Evolutionary conservation across 2,888 invertebrate species (phyloP).

Genomic region (Cantharis flavilabris): DNA sequence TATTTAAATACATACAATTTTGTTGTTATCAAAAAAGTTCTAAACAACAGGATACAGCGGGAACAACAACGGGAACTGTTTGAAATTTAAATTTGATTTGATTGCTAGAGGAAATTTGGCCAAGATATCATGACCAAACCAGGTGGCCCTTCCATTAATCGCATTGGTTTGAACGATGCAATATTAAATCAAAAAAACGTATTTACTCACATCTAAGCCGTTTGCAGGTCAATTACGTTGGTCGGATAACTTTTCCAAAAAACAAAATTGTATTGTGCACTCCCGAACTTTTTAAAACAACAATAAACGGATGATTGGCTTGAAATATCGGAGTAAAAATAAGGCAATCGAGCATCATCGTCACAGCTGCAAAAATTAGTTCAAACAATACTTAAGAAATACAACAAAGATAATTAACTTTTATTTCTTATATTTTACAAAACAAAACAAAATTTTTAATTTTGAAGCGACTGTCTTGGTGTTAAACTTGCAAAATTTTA

Average conservation of each 20-base stretch:
- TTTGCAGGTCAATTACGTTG: neutral
- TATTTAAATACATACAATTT: neutral
- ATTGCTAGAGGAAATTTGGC: no score
- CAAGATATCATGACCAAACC: no score
- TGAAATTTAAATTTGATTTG: no score
- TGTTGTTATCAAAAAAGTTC: no score
- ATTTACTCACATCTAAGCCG: neutral
- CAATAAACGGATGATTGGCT: slow-evolving; percentile 6
- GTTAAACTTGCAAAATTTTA: neutral
- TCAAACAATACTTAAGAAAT: neutral
- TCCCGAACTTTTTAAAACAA: slow-evolving; percentile 12
- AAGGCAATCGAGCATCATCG: neutral
- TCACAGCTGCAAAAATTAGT: neutral
- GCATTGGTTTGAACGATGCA: no score
- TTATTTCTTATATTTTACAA: neutral
- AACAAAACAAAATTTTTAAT: neutral
- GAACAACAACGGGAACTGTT: no score
- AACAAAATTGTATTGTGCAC: neutral
- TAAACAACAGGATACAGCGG: no score
- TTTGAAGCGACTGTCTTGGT: neutral
- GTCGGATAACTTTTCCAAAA: neutral
- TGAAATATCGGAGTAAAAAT: neutral
- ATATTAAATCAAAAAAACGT: neutral
- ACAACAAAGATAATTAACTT: neutral
- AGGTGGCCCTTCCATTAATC: no score